phyloP scores from a whole-genome alignment of 1,140 invertebrate species.

The Ruditapes philippinarum region DNA sequence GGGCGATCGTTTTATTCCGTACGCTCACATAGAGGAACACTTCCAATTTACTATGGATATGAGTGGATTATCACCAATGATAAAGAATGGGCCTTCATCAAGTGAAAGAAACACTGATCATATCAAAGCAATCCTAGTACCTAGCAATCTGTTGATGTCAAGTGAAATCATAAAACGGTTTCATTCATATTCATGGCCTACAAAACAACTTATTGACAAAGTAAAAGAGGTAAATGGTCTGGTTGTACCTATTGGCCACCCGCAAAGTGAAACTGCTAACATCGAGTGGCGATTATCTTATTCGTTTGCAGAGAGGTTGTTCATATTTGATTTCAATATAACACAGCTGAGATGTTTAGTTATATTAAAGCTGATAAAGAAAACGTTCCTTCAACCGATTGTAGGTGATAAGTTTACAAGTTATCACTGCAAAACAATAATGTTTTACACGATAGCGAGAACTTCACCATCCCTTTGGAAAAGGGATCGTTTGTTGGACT shows the following conservation, averaged over 20 bases:
- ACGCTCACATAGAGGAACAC: too few relatives aligned
- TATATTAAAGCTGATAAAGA: constrained; percentile 12
- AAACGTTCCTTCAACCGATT: background rate
- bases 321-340: constrained; percentile 19
- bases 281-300: constrained; percentile 16
- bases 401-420: background rate
- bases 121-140: background rate
- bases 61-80: background rate
- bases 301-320: background rate
- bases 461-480: background rate
- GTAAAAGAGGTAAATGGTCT: background rate
- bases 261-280: background rate
- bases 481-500: background rate
- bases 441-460: constrained; percentile 4
- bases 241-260: background rate
- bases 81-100: background rate
- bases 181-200: background rate
- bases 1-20: too few relatives aligned
- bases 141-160: background rate
- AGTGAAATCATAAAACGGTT: background rate
- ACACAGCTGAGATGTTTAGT: constrained; percentile 19
- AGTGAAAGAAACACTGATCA: background rate
- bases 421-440: constrained; percentile 4
- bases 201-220: background rate
- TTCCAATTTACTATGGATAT: too few relatives aligned